Base-by-base conservation (phyloP, 2,797 vertebrate species). In the Mareca penelope region DNA sequence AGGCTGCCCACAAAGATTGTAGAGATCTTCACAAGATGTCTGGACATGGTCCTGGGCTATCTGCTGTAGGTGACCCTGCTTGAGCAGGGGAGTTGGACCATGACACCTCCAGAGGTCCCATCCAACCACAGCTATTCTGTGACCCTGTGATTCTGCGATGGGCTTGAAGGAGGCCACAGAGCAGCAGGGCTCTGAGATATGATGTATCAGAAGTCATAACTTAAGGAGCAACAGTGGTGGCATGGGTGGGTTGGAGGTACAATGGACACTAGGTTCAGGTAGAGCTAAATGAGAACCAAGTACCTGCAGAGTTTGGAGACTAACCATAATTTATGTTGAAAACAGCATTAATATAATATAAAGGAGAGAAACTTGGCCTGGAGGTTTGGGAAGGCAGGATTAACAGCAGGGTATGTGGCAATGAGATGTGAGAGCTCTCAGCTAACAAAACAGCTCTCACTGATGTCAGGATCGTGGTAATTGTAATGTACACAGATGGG, bases 201-300 rank as follows among this genome's bases (percentile, higher is more conserved):
- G 12, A 3, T 22, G 29, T 21, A 63, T 35, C 48, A 80, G 42
- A 63, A 82, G 15, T 40, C 39, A 18, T 29, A 23, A 16, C 15
- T 53, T 46, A 23, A 48, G 61, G 21, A 81, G 39, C 17, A 73
- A 21, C 24, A 2, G 12, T n/a, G 12, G 15, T 73, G 42, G 12
- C 64, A 56, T 31, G 3, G 9, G 6, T 29, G 39, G 17, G 22
- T 60, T 6, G 4, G 17, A 46, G 18, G 39, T 53, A 16, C 5
- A 2, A 48, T 10, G 13, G 14, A 4, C 24, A 9, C 26, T 69
- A 0, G 0, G 3, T 37, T 86, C 59, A 46, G 12, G 33, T 31
- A 13, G 22, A 67, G 35, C 23, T 75, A 11, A 37, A 9, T 19
- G 33, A 71, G 50, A 7, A 60, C 11, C 23, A 18, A 1, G 2